phyloP scores from a whole-genome alignment of 37 sponge, comb jelly and placozoan genomes.

The Chondrosia reniformis region DNA sequence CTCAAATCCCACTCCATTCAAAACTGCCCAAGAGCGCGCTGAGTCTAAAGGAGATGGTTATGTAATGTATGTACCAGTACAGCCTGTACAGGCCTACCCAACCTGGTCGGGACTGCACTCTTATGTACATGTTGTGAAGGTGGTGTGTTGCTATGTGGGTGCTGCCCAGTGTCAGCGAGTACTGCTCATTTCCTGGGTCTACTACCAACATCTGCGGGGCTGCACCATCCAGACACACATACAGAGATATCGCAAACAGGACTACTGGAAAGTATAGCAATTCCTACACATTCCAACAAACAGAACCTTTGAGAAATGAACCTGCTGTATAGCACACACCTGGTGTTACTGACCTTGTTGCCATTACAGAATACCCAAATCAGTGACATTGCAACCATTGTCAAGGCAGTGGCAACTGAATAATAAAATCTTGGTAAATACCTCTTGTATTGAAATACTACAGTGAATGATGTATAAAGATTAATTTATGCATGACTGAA shows the following conservation, averaged over 20 bases:
- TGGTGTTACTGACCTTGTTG: neutral
- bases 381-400: neutral
- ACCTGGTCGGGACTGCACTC: slow-evolving; percentile 25
- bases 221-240: neutral
- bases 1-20: slow-evolving; percentile 39
- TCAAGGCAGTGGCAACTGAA: neutral
- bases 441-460: slow-evolving; percentile 17
- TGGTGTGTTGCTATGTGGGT: slow-evolving; percentile 20
- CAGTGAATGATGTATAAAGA: no score
- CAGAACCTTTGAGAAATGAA: neutral
- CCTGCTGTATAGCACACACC: neutral
- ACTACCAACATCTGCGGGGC: slow-evolving; percentile 19
- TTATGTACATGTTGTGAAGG: slow-evolving; percentile 58
- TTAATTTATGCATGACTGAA: no score
- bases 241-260: neutral
- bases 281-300: neutral
- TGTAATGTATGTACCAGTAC: neutral
- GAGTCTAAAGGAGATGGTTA: neutral
- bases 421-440: slow-evolving; percentile 7
- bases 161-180: slow-evolving; percentile 26
- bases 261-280: neutral
- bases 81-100: no score
- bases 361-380: neutral
- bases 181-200: slow-evolving; percentile 28
- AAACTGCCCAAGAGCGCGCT: slow-evolving; percentile 12